Conservation (phyloP, 2,797 vertebrate genomes). For the Sebastes alutus region DNA sequence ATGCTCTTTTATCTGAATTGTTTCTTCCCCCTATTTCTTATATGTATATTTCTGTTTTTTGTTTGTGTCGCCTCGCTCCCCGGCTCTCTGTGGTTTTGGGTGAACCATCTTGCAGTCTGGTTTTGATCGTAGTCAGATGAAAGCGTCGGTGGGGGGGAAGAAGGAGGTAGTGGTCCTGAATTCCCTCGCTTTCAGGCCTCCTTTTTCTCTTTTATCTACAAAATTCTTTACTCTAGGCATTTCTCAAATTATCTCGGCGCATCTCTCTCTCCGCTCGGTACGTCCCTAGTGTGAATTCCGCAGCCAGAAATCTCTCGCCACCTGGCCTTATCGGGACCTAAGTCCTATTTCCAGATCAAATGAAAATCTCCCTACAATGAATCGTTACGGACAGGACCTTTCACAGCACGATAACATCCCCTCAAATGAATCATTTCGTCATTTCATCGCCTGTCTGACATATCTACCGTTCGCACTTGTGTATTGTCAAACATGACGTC, state of each 20-base stretch:
- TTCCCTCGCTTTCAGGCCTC: slow-evolving; percentile 40
- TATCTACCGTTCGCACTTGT: slow-evolving; percentile 60
- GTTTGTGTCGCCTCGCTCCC: slow-evolving; percentile 8
- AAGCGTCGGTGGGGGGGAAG: slow-evolving; percentile 1
- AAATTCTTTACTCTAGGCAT: slow-evolving; percentile 48
- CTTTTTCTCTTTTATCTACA: slow-evolving; percentile 63
- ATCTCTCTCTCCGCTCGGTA: slow-evolving; percentile 33
- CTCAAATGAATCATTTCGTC: slow-evolving; percentile 56
- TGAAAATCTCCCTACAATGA: slow-evolving; percentile 66
- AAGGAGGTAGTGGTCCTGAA: slow-evolving; percentile 25
- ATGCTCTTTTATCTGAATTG: slow-evolving; percentile 2
- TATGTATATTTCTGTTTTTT: slow-evolving; percentile 27
- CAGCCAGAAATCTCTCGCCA: slow-evolving; percentile 63
- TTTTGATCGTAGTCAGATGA: slow-evolving; percentile 53
- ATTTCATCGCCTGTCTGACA: slow-evolving; percentile 58
- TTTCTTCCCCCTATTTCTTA: slow-evolving; percentile 15
- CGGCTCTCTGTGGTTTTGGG: slow-evolving; percentile 11
- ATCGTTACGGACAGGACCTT: slow-evolving; percentile 67
- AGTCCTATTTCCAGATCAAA: slow-evolving; percentile 61
- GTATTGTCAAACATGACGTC: slow-evolving; percentile 51
- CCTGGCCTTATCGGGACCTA: slow-evolving; percentile 40
- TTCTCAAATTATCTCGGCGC: slow-evolving; percentile 41
- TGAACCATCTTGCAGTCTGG: slow-evolving; percentile 35
- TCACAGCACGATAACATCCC: slow-evolving; percentile 40
- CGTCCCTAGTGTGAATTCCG: slow-evolving; percentile 34